These are phyloP conservation scores for Drosophila borborema DNA, from an alignment of 2,888 invertebrate genomes.

Conservation along the genomic window DNA sequence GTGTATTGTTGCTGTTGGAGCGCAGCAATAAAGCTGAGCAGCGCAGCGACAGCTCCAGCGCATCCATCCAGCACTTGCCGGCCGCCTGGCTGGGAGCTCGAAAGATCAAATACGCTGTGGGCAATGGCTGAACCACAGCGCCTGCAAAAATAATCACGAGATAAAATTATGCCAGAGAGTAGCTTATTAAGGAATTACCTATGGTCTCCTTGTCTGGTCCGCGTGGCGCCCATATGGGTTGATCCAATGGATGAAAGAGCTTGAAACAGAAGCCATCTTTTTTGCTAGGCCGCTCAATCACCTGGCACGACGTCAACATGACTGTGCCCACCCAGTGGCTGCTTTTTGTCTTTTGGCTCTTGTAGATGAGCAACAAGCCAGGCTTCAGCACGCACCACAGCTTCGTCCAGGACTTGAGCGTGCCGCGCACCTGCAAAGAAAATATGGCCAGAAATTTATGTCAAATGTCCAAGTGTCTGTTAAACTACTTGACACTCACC, in stretches of 20 bases:
- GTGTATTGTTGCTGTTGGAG: conserved; percentile 87
- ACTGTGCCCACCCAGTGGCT: conserved; percentile 98
- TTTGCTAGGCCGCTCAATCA: conserved; percentile 97
- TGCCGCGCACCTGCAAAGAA: conserved; percentile 90
- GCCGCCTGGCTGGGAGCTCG: conserved; percentile 96
- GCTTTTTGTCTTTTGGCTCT: conserved; percentile 97
- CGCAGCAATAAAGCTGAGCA: conserved; percentile 91
- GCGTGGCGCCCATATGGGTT: conserved; percentile 97
- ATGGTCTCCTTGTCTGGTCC: conserved; percentile 98
- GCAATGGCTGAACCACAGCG: conserved; percentile 96
- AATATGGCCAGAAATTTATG: rapidly evolving
- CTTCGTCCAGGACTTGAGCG: conserved; percentile 97
- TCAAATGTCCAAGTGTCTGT: background rate
- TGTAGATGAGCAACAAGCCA: conserved; percentile 94
- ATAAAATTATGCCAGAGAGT: background rate
- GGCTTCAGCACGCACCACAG: conserved; percentile 97
- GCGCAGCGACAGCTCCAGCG: conserved; percentile 92
- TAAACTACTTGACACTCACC: conserved; percentile 82
- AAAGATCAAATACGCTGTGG: conserved; percentile 96
- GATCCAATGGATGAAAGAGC: conserved; percentile 96
- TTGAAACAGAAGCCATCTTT: conserved; percentile 99
- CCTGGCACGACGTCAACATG: conserved; percentile 94
- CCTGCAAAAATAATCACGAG: conserved; percentile 86
- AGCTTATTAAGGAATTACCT: conserved; percentile 86
- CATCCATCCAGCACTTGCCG: conserved; percentile 98